Evolutionary conservation across 2,797 vertebrate species (phyloP), one percentile per base, ranked within the genome.

Genomic region (Enteromius anoplus): DNA sequence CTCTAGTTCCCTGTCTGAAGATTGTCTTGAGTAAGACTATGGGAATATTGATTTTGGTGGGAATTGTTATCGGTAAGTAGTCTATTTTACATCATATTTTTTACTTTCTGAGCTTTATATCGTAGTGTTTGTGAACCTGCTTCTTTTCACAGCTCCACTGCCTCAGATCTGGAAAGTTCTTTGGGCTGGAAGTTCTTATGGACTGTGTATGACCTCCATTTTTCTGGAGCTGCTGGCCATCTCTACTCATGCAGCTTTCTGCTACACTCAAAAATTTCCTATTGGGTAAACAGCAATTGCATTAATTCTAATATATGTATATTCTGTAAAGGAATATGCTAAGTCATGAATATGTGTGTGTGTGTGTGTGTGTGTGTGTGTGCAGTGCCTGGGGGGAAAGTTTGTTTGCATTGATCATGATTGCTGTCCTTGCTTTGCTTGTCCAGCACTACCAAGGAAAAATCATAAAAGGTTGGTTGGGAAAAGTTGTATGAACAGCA

Each of bases 351-450:
- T 77, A 45, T 83, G 23, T 68, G 23, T 84, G 69, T 78, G 45
- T 37, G 34, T 82, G 34, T 34, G 34, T 40, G 37, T 40, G 37
- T 9, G 40, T 42, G 40, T 10, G 42, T 82, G 19, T 21, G 19
- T 70, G 23, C 93, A 97, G 97, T 84, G 94, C 96, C 70, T 98
- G 96, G 96, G 94, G 91, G 17, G 97, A 97, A 75, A 95, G 93
- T 60, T 88, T 97, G 78, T 93, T 97, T 89, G 86, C 90, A 3
- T 81, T 93, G 88, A 68, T 92, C 32, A 95, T 96, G 91, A 94
- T 93, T 0, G 80, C 93, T 37, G 75, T 90, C 0, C 93, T 97
- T 8, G 71, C 91, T 60, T 96, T 96, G 88, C 93, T 97, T 72
- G 90, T 96, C 80, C 92, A 95, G 73, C 91, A 93, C 89, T 95